A percentile compares a stretch with the other conserved stretches of the same genome.
These are phyloP conservation scores for Temnothorax unifasciatus DNA, from an alignment of 2,888 invertebrate species.

Conservation along the genomic window DNA sequence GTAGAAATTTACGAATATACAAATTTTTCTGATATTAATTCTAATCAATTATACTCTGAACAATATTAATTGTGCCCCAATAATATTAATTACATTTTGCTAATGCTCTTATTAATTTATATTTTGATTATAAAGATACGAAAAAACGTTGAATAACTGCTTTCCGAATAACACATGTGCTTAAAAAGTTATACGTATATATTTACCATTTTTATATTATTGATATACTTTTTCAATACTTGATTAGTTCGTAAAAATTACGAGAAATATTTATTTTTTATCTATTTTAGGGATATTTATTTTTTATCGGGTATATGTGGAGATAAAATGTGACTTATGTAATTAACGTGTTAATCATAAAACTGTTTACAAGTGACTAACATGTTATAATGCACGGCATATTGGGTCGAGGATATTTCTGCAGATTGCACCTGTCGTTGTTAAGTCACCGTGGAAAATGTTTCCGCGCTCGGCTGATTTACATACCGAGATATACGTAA, in stretches of 20 bases:
- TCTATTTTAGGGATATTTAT: neutral
- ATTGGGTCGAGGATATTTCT: neutral
- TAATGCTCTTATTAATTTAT: neutral
- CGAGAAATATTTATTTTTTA: neutral
- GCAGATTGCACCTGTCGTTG: neutral
- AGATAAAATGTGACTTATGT: neutral
- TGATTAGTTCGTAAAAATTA: neutral
- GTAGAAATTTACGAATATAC: neutral
- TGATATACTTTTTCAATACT: neutral
- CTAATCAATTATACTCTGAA: neutral
- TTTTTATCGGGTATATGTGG: neutral
- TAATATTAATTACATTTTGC: neutral
- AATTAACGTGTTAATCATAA: neutral
- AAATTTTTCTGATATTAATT: neutral
- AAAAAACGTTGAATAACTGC: neutral
- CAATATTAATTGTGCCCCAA: neutral
- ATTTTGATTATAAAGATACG: neutral
- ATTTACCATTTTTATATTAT: neutral
- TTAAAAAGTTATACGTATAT: neutral
- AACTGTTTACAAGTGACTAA: neutral
- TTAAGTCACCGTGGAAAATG: constrained; percentile 12
- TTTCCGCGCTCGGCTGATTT: constrained; percentile 22
- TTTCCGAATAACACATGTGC: neutral
- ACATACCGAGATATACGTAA: constrained; percentile 18
- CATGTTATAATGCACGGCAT: neutral